Base-by-base conservation (phyloP, 1,140 invertebrate genomes). In the Halyomorpha halys region DNA sequence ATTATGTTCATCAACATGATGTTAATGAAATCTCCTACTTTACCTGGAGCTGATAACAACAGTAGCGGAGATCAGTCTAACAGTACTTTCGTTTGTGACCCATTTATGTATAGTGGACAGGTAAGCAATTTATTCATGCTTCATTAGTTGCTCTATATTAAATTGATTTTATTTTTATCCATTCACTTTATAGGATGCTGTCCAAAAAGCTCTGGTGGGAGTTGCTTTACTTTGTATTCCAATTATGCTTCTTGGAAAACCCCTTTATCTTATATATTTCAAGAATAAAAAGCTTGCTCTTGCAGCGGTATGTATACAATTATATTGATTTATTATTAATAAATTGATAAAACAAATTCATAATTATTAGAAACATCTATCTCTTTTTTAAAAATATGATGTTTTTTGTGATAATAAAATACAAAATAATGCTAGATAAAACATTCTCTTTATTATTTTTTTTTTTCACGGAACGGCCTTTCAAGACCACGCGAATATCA, bases 1-100 rank as follows among this genome's bases (percentile, higher is more conserved):
- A 93, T 94, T 66, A 84, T 86, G 30, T 91, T 94, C 74, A 95
- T 95, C 73, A 92, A 94, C 75, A 94, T 95, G 91, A 89, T 94
- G 80, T 74, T 94, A 66, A 83, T 87, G 71, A 85, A 83, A 64
- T 73, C 74, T 18, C 76, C 78, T 3, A 47, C 49, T 14, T 51
- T 44, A 19, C 44, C 44, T 44, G 14, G 13, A 25, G n/a, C 49
- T 27, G 75, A 76, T 27, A 70, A 79, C 0, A 60, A 73, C 3
- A 44, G 51, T 27, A 67, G 72, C 9, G 71, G 71, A 0, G 77
- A 76, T 15, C 3, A 11, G 1, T 21, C 18, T 8, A 56, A 23
- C 53, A 21, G 18, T 16, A 25, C 14, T 27, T 19, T 56, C 6
- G 23, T 56, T 56, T 56, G 53, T 56, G 23, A 39, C 34, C 4